A percentile compares a stretch with the other conserved stretches of the same genome.
These are phyloP conservation scores for Anguilla marmorata DNA, from an alignment of 2,797 vertebrate genomes.

Conservation along the genomic window DNA sequence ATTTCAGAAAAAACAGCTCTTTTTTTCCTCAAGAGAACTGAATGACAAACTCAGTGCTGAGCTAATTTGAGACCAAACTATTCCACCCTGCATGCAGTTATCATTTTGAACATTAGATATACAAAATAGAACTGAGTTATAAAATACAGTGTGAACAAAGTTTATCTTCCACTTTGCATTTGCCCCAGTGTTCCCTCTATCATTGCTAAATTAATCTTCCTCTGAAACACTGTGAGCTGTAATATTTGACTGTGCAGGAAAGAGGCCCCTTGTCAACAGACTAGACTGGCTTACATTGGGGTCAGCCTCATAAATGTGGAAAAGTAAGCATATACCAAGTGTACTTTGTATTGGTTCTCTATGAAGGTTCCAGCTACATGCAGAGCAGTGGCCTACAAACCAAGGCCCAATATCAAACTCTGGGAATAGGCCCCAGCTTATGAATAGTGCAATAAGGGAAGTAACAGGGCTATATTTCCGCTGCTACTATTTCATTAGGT, in stretches of 20 bases:
- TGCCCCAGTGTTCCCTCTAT: neutral
- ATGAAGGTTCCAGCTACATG: conserved; percentile 29
- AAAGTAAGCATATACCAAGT: conserved; percentile 27
- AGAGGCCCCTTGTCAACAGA: conserved; percentile 2
- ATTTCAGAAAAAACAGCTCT: too few relatives aligned
- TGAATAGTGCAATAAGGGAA: conserved; percentile 36
- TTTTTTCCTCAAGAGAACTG: too few relatives aligned
- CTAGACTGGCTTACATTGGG: neutral
- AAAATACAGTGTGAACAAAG: neutral
- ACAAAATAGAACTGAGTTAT: too few relatives aligned
- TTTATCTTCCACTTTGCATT: neutral
- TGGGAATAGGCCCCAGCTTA: conserved; percentile 21
- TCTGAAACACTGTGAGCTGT: neutral
- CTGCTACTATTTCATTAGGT: neutral
- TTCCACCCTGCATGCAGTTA: too few relatives aligned
- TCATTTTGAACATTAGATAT: too few relatives aligned
- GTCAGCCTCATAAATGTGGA: conserved; percentile 4
- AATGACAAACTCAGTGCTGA: too few relatives aligned
- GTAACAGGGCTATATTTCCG: neutral
- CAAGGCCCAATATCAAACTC: conserved; percentile 5
- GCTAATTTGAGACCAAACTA: too few relatives aligned
- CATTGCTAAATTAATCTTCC: neutral
- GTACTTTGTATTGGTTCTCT: neutral
- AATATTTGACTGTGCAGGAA: neutral
- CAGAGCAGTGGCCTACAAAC: conserved; percentile 14